Evolutionary conservation across 2,888 invertebrate genomes (phyloP).

Genomic region (Dryobota labecula): DNA sequence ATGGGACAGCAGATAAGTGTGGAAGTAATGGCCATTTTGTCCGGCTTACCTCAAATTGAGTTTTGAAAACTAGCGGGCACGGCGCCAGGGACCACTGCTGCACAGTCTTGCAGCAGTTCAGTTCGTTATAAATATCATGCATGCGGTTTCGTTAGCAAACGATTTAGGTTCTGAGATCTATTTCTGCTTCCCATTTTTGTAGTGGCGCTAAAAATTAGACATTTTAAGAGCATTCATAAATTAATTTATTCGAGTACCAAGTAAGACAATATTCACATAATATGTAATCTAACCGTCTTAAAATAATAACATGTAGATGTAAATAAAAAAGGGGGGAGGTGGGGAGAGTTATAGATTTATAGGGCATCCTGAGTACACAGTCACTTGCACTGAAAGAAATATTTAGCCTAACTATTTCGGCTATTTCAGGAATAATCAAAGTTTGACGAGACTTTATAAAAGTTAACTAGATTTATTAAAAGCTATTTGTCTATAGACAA

Average conservation of each 20-base stretch:
- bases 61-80: conserved; percentile 71
- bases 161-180: conserved; percentile 49
- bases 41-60: conserved; percentile 54
- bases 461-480: too few relatives aligned
- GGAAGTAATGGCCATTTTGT: conserved; percentile 35
- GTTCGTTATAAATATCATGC: conserved; percentile 63
- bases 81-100: conserved; percentile 67
- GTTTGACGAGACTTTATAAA: too few relatives aligned
- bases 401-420: too few relatives aligned
- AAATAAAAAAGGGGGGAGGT: too few relatives aligned
- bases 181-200: conserved; percentile 40
- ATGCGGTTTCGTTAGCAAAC: conserved; percentile 50
- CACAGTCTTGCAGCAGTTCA: conserved; percentile 66
- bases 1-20: conserved; percentile 24
- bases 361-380: background rate
- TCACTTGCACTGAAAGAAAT: too few relatives aligned
- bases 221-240: conserved; percentile 1
- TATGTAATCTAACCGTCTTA: too few relatives aligned
- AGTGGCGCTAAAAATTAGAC: conserved; percentile 12
- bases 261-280: too few relatives aligned
- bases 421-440: too few relatives aligned
- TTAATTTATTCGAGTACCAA: too few relatives aligned
- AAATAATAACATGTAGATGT: too few relatives aligned
- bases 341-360: too few relatives aligned
- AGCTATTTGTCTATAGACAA: too few relatives aligned